Evolutionary conservation across 2,888 invertebrate genomes (phyloP), one percentile per base, ranked within the genome.

Genomic region (Neoaliturus tenellus): DNA sequence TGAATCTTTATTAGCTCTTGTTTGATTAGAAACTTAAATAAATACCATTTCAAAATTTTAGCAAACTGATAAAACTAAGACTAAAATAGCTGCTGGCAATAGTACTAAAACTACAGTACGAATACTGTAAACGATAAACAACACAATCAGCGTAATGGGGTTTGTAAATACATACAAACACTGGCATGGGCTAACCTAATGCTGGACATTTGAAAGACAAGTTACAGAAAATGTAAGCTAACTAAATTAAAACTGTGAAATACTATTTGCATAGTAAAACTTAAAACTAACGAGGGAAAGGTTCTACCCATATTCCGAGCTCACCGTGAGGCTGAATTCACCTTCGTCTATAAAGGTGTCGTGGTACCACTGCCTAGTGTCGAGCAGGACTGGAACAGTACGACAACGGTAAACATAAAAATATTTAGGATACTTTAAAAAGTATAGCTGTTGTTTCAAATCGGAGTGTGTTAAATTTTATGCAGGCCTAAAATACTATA

Each of bases 301-400:
- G 23, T 91, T 33, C 78, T 92, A 96, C 88, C 98, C 98, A 91
- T 98, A 98, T 90, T 98, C 98, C 0, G 98, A 98, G 88, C 98
- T 97, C 84, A 98, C 94, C 17, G 97, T 97, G 62, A 98, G 92
- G 87, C 97, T 97, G 88, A 98, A 95, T 89, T 96, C 94, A 6
- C 95, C 95, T 86, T 95, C 94, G 69, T 95, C 93, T 83, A 98
- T 95, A 87, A 93, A 94, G 48, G 98, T 98, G 80, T 95, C 94
- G 90, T 98, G 98, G 90, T 98, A 98, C 98, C 98, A 98, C 85
- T 96, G 93, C 87, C 98, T 94, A 0, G 98, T 98, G 89, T 98
- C 98, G 81, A 98, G 92, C 84, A 98, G 92, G 85, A 98, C 96
- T 95, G 91, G 86, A 93, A 90, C 83, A 85, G 5, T 85, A 86